A percentile compares a stretch with the other conserved stretches of the same genome.
These are phyloP conservation scores for Nephrotoma appendiculata DNA, from an alignment of 2,888 invertebrate species.

Conservation along the genomic window DNA sequence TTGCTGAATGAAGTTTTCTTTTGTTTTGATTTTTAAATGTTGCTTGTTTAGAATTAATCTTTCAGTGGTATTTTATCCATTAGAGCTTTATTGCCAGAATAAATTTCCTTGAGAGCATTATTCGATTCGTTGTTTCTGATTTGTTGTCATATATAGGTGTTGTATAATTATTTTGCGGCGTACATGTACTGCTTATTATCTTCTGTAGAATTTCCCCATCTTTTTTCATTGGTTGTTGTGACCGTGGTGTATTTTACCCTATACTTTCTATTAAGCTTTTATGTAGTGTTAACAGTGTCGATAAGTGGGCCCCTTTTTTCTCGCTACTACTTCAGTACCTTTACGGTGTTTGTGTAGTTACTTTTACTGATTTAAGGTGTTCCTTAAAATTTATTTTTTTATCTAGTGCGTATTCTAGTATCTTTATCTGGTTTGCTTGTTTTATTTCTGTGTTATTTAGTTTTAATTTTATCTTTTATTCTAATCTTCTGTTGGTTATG, in stretches of 20 bases:
- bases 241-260: neutral
- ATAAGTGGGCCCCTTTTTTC: neutral
- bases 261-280: neutral
- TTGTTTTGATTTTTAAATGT: neutral
- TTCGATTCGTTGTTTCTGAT: neutral
- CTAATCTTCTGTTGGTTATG: neutral
- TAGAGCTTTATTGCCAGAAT: neutral
- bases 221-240: neutral
- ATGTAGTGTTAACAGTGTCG: neutral
- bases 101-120: neutral
- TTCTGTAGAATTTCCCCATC: neutral
- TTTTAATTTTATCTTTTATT: neutral
- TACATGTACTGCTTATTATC: neutral
- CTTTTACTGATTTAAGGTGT: neutral
- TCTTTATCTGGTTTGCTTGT: neutral
- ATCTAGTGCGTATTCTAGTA: neutral
- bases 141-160: neutral
- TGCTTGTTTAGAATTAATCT: neutral
- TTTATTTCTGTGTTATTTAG: neutral
- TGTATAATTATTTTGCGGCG: neutral
- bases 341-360: no score
- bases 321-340: no score
- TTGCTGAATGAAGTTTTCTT: neutral
- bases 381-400: neutral
- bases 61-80: neutral